Evolutionary conservation across 2,888 invertebrate species (phyloP), one percentile per base, ranked within the genome.

Genomic region (Apeira syringaria): DNA sequence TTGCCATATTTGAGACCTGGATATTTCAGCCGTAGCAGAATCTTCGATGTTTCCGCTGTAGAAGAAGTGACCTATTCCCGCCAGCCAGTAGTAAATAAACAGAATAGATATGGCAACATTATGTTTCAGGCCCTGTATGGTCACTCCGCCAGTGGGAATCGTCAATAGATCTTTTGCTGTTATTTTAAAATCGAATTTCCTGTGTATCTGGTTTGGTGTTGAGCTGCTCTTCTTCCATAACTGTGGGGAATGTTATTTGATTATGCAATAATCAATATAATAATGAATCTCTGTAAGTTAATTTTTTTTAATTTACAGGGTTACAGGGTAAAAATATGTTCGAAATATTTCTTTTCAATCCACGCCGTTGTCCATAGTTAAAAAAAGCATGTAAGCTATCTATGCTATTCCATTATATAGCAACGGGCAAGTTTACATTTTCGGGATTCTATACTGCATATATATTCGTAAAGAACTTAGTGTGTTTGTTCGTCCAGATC

Each of bases 11-110:
- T 94, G 94, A 13, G 91, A 92, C 35, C 94, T 84, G 0, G 94
- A 94, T 64, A 94, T 94, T 74, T 95, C 94, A 1, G 94, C 94
- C 0, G 94, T 94, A 2, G 94, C 94, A 0, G 94, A 94, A 68
- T 95, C 94, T 68, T 94, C 94, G 13, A 94, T 91, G 12, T 91
- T 88, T 6, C 92, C 93, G 48, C 90, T 91, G 47, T 92, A 91
- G 59, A 91, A 90, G 71, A 94, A 94, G 63, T 94, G 93, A 0
- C 94, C 94, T 15, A 87, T 85, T 0, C 94, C 94, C 1, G 87
- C 90, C 47, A 94, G 67, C 94, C 94, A 94, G 54, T 94, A 90
- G 62, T 92, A 93, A 30, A 94, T 90, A 61, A 94, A 95, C 25
- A 94, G 80, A 40, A 94, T 90, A 0, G 93, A 89, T 2, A 94